A percentile compares a stretch with the other conserved stretches of the same genome.
Conservation (phyloP, 2,888 invertebrate species). For the Meandrusa payeni region DNA sequence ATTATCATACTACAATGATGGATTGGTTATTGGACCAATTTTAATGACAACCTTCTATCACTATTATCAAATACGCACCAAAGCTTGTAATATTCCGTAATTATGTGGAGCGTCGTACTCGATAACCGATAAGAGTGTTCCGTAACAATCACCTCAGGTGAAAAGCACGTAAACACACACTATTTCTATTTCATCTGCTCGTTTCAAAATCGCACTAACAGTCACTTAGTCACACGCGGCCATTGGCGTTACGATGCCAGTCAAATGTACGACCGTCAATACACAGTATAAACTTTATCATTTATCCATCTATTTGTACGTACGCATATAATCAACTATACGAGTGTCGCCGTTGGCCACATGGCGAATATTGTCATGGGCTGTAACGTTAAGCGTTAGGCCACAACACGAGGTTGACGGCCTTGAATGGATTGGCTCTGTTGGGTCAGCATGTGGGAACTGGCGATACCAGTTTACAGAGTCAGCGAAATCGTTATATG, state of each 20-base stretch:
- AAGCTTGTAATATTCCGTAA: neutral
- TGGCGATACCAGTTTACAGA: slow-evolving; percentile 44
- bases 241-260: slow-evolving; percentile 1
- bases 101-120: neutral
- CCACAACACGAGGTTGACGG: slow-evolving; percentile 51
- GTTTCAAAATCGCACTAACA: slow-evolving; percentile 1
- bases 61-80: too few species aligned
- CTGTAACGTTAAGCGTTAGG: slow-evolving; percentile 35
- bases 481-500: slow-evolving; percentile 31
- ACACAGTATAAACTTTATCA: slow-evolving; percentile 10
- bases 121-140: slow-evolving; percentile 15
- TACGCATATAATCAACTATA: slow-evolving; percentile 14
- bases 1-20: too few species aligned
- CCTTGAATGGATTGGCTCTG: slow-evolving; percentile 49
- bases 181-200: slow-evolving; percentile 1
- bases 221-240: slow-evolving; percentile 19
- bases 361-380: slow-evolving; percentile 68
- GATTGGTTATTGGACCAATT: too few species aligned
- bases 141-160: slow-evolving; percentile 11
- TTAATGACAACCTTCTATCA: too few species aligned
- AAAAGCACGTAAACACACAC: slow-evolving; percentile 15
- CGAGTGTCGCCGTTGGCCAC: slow-evolving; percentile 46
- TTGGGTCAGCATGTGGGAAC: slow-evolving; percentile 36
- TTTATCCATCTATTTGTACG: slow-evolving; percentile 11
- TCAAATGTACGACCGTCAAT: slow-evolving; percentile 1